Percentiles rank a stretch among this genome's conserved stretches.
These are phyloP conservation scores for Ladona fulva DNA, from an alignment of 1,140 invertebrate species.

Conservation along the genomic window DNA sequence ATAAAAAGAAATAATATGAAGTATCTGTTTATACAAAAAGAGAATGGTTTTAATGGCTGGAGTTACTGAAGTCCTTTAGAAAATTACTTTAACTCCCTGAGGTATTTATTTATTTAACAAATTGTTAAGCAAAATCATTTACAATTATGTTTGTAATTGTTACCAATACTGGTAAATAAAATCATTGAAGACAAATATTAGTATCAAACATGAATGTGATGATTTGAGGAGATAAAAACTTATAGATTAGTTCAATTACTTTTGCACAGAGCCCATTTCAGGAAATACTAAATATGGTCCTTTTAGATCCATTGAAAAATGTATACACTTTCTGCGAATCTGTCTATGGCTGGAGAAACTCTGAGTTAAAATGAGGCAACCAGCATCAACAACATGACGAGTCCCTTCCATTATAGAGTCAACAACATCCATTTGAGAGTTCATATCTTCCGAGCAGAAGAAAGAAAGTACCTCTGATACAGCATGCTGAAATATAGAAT, in stretches of 20 bases:
- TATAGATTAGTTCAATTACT: constrained; percentile 41
- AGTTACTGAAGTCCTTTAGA: no score
- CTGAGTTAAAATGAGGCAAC: not conserved
- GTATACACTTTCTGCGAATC: constrained; percentile 45
- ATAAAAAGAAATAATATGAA: no score
- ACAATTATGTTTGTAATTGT: no score
- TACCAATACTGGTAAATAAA: no score
- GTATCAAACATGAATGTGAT: no score
- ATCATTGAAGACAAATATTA: no score
- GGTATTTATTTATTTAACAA: no score
- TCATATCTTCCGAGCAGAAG: constrained; percentile 34
- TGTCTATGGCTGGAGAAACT: not conserved
- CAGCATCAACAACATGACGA: not conserved
- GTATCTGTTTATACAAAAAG: no score
- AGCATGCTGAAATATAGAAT: constrained; percentile 50
- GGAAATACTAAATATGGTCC: constrained; percentile 70
- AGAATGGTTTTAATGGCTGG: no score
- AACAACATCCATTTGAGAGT: constrained; percentile 15
- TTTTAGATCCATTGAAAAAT: constrained; percentile 65
- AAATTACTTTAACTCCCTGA: no score
- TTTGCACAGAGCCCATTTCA: constrained; percentile 63
- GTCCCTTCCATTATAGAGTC: not conserved
- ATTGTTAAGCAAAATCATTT: no score
- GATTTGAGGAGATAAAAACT: no score
- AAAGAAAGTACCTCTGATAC: constrained; percentile 65